Evolutionary conservation across 2,888 invertebrate species (phyloP), one percentile per base, ranked within the genome.

Genomic region (Aleiodes testaceus): DNA sequence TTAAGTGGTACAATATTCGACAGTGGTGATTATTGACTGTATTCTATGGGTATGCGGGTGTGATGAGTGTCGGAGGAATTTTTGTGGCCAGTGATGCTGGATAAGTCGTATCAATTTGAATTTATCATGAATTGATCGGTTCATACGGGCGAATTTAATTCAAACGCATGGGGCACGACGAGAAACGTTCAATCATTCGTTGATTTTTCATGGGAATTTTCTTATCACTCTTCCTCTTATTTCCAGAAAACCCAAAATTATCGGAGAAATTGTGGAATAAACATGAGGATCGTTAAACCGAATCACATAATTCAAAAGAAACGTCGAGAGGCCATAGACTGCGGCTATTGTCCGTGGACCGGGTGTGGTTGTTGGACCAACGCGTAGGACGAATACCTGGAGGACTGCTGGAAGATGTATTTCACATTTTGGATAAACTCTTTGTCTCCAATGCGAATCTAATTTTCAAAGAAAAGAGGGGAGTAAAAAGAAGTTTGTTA

Each of bases 371-470:
- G 82, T 81, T 82, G 80, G 80, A 77, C 79, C 80, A 81, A 81
- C 81, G 84, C 85, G 85, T 83, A 85, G 85, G 85, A 83, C 78
- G 84, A 80, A 83, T 85, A 85, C 83, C 83, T 81, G 82, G 78
- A 75, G 26, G 30, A 67, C 53, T 68, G 11, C 4, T 16, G 52
- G 22, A 50, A 45, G 67, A 55, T 42, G 42, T 59, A 59, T 59
- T 59, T 59, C 59, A 59, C 59, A 36, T 59, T 59, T 59, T 59
- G 59, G 59, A 42, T 59, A 16, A 59, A 59, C 59, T 59, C 42
- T 59, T 59, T 59, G 59, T 59, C 59, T 59, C 26, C 55, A 22
- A 47, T 65, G 65, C 65, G 65, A 65, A 65, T 65, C 50, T 50
- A 65, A 65, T 65, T 49, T 45, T 18, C n/a, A 26, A 30, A 14